Conservation (phyloP, 2,797 vertebrate species). For the Gorsachius magnificus region DNA sequence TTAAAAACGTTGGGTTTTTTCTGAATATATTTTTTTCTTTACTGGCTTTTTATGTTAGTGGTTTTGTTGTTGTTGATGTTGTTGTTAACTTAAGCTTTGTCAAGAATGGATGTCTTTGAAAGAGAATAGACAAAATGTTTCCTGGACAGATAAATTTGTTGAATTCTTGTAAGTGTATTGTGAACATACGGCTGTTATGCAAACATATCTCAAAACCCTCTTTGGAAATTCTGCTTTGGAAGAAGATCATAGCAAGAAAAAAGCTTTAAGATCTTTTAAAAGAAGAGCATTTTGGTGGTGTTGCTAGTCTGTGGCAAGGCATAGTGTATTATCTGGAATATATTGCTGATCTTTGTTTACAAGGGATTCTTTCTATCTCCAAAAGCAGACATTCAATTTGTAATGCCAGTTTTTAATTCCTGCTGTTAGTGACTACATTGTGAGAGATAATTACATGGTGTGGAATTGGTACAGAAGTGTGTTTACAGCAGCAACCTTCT, state of each 20-base stretch:
- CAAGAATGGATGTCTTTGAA: neutral
- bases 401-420: constrained; percentile 30
- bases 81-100: neutral
- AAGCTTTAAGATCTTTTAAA: neutral
- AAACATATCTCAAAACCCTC: neutral
- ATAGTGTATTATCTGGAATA: neutral
- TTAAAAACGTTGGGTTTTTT: fast-evolving
- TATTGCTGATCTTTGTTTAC: neutral
- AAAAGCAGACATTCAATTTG: constrained; percentile 11
- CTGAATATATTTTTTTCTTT: neutral
- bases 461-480: constrained; percentile 34
- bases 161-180: neutral
- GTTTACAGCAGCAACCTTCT: constrained; percentile 26
- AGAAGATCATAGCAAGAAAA: neutral
- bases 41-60: neutral
- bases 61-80: neutral
- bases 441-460: constrained; percentile 29
- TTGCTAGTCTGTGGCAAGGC: neutral
- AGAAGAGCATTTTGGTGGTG: neutral
- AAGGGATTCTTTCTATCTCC: constrained; percentile 1
- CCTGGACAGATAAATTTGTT: neutral
- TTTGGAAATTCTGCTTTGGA: neutral
- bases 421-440: constrained; percentile 9
- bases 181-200: neutral
- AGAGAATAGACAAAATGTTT: neutral